Evolutionary conservation across 2,113 vertebrate genomes (phyloP).

Genomic region (Chelonoidis abingdonii): DNA sequence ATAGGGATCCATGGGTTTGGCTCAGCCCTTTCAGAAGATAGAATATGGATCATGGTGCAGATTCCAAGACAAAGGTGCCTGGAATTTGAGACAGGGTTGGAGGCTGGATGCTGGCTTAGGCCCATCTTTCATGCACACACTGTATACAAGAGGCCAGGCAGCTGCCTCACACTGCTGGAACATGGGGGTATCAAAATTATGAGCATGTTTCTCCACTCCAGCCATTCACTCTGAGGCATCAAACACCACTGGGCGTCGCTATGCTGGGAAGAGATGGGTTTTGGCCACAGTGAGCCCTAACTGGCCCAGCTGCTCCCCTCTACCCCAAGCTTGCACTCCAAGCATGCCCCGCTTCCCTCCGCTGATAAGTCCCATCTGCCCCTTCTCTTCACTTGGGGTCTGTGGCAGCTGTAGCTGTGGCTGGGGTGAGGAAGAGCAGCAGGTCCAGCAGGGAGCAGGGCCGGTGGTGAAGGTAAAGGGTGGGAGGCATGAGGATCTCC

Average conservation of each 20-base stretch:
- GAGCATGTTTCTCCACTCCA: rapidly evolving
- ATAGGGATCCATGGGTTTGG: too few relatives aligned
- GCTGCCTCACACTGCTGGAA: too few relatives aligned
- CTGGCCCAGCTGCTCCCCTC: not conserved
- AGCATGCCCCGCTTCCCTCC: not conserved
- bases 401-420: rapidly evolving
- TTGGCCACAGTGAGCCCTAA: not conserved
- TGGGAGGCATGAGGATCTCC: rapidly evolving
- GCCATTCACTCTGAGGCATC: not conserved
- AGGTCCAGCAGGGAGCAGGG: not conserved
- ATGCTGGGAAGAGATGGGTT: not conserved
- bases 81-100: not conserved
- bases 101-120: not conserved
- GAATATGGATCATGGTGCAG: not conserved
- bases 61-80: not conserved
- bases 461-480: rapidly evolving
- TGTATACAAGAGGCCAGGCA: not conserved
- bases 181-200: not conserved
- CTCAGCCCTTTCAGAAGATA: not conserved
- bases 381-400: not conserved
- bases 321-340: not conserved
- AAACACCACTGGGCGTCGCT: not conserved
- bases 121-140: not conserved
- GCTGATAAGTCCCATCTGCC: too few relatives aligned
- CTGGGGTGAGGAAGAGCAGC: not conserved